These are phyloP conservation scores for Chelon auratus DNA, from an alignment of 2,797 vertebrate species.

Conservation along the genomic window DNA sequence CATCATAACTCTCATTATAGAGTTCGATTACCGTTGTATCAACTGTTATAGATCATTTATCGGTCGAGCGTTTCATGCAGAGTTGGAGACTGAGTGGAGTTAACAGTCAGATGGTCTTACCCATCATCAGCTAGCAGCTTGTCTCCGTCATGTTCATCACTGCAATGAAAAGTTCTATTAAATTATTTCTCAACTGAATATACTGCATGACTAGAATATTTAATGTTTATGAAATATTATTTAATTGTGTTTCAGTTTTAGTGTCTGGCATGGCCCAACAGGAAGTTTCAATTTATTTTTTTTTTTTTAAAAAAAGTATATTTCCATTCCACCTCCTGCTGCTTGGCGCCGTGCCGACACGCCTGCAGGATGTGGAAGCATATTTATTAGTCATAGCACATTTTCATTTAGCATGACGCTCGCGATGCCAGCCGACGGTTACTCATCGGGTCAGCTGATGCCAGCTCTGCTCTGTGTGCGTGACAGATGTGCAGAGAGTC, in stretches of 20 bases:
- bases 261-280: constrained; percentile 54
- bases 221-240: constrained; percentile 72
- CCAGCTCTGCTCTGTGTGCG: constrained; percentile 57
- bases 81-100: constrained; percentile 31
- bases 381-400: constrained; percentile 80
- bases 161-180: constrained; percentile 68
- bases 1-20: no score
- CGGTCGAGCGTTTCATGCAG: background rate
- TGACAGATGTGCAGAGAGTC: constrained; percentile 40
- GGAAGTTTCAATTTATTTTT: constrained; percentile 22
- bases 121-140: constrained; percentile 31
- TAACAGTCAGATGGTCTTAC: background rate
- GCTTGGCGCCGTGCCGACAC: constrained; percentile 32
- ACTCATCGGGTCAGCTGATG: constrained; percentile 55
- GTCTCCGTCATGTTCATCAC: constrained; percentile 44
- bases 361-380: constrained; percentile 50
- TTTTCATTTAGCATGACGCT: constrained; percentile 66
- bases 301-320: background rate
- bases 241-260: constrained; percentile 63
- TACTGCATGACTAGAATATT: constrained; percentile 83
- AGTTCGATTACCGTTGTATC: constrained; percentile 7
- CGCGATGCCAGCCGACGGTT: constrained; percentile 50
- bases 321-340: constrained; percentile 45
- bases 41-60: constrained; percentile 25
- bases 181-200: constrained; percentile 81